phyloP scores from a whole-genome alignment of 1,140 invertebrate genomes.

The Teleogryllus occipitalis region DNA sequence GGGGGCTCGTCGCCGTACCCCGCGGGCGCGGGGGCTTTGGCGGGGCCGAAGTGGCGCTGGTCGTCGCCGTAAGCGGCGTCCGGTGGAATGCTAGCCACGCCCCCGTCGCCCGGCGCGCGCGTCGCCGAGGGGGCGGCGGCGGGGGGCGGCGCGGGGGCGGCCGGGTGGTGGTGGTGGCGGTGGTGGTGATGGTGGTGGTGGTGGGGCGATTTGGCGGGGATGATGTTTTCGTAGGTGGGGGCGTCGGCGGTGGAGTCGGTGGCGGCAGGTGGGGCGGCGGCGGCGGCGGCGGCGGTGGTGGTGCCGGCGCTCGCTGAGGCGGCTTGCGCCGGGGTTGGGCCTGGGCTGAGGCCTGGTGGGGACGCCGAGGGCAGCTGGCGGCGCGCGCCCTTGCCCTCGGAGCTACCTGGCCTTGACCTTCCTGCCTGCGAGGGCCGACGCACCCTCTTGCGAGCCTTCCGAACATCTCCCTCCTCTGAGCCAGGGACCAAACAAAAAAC shows the following conservation, averaged over 20 bases:
- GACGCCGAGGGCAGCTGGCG: slow-evolving; percentile 14
- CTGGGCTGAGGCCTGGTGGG: neutral
- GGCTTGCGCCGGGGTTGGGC: neutral
- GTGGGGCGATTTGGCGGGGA: neutral
- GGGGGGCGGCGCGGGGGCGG: slow-evolving; percentile 32
- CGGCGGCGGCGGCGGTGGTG: too few relatives aligned
- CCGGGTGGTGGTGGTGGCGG: slow-evolving; percentile 29
- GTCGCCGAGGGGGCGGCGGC: neutral
- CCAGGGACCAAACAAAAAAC: slow-evolving; percentile 18
- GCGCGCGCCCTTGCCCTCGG: slow-evolving; percentile 29
- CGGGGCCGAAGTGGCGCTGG: slow-evolving; percentile 25
- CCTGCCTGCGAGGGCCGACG: slow-evolving; percentile 38
- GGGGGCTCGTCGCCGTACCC: too few relatives aligned
- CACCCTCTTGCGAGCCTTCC: slow-evolving; percentile 36
- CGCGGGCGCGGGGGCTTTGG: neutral
- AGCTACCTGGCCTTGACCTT: slow-evolving; percentile 34
- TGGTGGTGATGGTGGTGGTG: slow-evolving; percentile 12
- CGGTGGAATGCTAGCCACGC: slow-evolving; percentile 29
- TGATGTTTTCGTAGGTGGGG: neutral
- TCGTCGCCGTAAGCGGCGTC: slow-evolving; percentile 37
- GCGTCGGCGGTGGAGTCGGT: slow-evolving; percentile 3
- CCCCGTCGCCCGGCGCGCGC: too few relatives aligned
- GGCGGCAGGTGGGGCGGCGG: too few relatives aligned
- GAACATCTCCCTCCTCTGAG: slow-evolving; percentile 39
- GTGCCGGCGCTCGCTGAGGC: neutral